Conservation (phyloP, 2,888 invertebrate species). For the Drosophila cyrtoloma region DNA sequence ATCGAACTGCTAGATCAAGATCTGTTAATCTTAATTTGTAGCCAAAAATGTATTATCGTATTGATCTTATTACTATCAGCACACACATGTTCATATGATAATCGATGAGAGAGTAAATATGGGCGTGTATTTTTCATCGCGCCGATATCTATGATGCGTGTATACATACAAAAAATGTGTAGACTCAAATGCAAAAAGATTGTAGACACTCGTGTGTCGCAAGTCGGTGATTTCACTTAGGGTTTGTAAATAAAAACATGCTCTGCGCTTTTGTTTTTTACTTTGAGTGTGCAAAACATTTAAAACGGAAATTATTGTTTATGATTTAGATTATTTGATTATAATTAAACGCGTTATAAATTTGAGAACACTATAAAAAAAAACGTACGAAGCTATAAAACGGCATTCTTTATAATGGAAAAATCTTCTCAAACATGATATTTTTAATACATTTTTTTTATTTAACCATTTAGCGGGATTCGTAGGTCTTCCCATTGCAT, state of each 20-base stretch:
- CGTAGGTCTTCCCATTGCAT: too few species aligned
- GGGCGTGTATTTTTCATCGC: neutral
- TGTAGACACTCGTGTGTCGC: neutral
- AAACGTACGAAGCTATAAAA: too few species aligned
- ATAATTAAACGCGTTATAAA: neutral
- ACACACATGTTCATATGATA: neutral
- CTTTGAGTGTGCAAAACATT: neutral
- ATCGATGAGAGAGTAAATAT: neutral
- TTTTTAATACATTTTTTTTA: too few species aligned
- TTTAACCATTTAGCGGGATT: too few species aligned
- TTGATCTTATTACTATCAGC: neutral
- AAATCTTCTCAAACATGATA: too few species aligned
- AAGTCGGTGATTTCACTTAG: neutral
- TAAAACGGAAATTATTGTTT: neutral
- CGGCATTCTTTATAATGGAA: too few species aligned
- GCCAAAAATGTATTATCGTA: neutral
- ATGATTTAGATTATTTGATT: neutral
- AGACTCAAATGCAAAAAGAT: neutral
- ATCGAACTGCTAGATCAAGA: neutral
- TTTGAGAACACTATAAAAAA: too few species aligned
- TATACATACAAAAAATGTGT: neutral
- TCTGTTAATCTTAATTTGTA: neutral
- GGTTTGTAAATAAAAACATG: neutral
- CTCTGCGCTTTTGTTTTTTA: too few species aligned
- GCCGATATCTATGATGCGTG: neutral